Conservation (phyloP, 1,140 invertebrate species). For the Archegozetes longisetosus region DNA sequence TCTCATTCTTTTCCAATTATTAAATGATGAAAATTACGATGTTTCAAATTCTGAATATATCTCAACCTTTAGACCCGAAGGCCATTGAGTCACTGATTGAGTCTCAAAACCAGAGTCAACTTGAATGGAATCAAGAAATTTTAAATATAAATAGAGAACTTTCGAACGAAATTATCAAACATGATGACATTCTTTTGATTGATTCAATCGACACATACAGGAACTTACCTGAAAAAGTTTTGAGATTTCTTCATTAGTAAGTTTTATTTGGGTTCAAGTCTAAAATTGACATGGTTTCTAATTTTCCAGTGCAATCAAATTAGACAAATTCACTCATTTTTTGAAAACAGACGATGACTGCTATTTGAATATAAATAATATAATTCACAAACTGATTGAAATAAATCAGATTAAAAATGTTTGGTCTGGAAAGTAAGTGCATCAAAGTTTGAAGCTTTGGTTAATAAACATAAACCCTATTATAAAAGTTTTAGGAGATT, state of each 20-base stretch:
- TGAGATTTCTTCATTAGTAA: slow-evolving; percentile 17
- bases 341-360: slow-evolving; percentile 22
- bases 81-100: neutral
- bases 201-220: slow-evolving; percentile 18
- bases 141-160: slow-evolving; percentile 7
- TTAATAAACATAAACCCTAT: neutral
- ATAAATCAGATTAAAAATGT: neutral
- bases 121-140: slow-evolving; percentile 10
- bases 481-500: slow-evolving; percentile 19
- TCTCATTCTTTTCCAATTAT: neutral
- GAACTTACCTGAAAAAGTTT: slow-evolving; percentile 19
- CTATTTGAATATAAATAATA: slow-evolving; percentile 14
- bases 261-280: neutral
- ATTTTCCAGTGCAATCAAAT: neutral
- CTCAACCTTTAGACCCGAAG: neutral
- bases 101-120: slow-evolving; percentile 1
- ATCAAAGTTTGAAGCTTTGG: neutral
- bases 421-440: slow-evolving; percentile 20
- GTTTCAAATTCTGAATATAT: slow-evolving; percentile 5
- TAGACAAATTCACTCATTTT: slow-evolving; percentile 11
- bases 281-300: neutral
- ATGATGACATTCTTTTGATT: slow-evolving; percentile 18
- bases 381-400: slow-evolving; percentile 11
- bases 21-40: neutral
- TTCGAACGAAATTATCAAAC: slow-evolving; percentile 1